Percentiles rank a stretch among this genome's conserved stretches.
These are phyloP conservation scores for Pseudorhombus dupliciocellatus DNA, from an alignment of 2,113 vertebrate species.

Conservation along the genomic window DNA sequence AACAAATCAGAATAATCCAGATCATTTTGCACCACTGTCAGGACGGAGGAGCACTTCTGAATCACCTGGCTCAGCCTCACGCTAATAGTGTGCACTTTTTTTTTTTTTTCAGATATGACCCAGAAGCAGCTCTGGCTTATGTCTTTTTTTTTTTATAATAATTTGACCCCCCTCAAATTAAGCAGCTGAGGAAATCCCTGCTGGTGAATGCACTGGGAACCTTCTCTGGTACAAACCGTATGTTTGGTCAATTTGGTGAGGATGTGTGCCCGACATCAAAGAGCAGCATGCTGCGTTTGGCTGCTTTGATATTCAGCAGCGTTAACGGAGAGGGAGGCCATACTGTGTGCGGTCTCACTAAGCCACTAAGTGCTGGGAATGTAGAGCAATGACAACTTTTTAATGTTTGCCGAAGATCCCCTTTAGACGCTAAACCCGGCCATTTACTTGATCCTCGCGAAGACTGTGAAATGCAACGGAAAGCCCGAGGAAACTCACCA, in stretches of 20 bases:
- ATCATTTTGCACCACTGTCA: too few relatives aligned
- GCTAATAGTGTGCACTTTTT: too few relatives aligned
- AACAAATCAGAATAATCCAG: too few relatives aligned
- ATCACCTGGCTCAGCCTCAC: too few relatives aligned
- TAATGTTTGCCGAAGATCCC: not conserved
- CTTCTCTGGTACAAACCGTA: not conserved
- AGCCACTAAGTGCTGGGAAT: conserved; percentile 23
- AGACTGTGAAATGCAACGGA: not conserved
- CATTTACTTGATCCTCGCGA: not conserved
- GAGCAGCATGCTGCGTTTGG: conserved; percentile 10
- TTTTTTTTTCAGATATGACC: too few relatives aligned
- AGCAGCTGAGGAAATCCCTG: not conserved
- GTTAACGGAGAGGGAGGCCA: conserved; percentile 19
- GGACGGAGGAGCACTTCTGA: too few relatives aligned
- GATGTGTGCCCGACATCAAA: conserved; percentile 2
- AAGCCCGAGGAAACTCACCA: not conserved
- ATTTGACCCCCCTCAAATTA: too few relatives aligned
- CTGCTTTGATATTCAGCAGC: conserved; percentile 44
- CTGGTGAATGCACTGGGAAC: not conserved
- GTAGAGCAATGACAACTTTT: not conserved
- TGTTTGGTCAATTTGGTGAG: conserved; percentile 23
- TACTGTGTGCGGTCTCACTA: conserved; percentile 31
- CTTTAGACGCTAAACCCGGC: not conserved
- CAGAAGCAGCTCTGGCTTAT: too few relatives aligned
- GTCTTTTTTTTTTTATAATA: too few relatives aligned